Evolutionary conservation across 2,888 invertebrate species (phyloP), one percentile per base, ranked within the genome.

Genomic region (Lumbricus terrestris): DNA sequence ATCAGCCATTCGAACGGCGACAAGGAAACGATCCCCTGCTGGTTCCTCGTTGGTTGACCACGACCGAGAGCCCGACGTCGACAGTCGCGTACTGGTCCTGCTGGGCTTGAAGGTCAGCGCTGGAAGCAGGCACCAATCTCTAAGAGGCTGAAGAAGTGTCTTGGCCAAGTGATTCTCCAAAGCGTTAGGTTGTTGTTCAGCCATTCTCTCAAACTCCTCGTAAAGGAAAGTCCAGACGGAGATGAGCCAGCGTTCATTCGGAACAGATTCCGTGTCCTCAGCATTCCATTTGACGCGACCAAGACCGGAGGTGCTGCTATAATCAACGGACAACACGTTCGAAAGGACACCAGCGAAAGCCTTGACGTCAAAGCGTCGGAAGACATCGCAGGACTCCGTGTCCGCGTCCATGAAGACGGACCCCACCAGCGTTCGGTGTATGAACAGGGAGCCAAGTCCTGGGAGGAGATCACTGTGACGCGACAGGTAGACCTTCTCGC

Each of bases 91-190:
- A 47, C 42, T 42, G 47, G 90, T 38, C 85, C 42, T 90, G 35
- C n/a, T 82, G 34, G 37, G 83, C 29, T 42, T 90, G 20, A 90
- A 38, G 16, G 54, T 82, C 29, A 35, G 29, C 8, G 90, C 92
- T 2, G 92, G 92, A 11, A 92, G 89, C 15, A 92, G 89, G 90
- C 91, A 91, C 92, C 92, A 92, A 47, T 92, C 91, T 35, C 88
- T 40, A 1, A 92, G 89, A 6, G 92, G 92, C 82, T 90, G 83
- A 33, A 92, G 90, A 40, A 92, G 42, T 33, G 40, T 89, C 40
- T 82, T 89, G 16, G 83, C 90, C 88, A 92, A 88, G 23, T 35
- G 34, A 37, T 89, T 35, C 85, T 91, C 90, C 85, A 90, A 88
- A 15, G 54, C 90, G 11, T 90, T 88, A 15, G 82, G 37, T 40